A percentile compares a stretch with the other conserved stretches of the same genome.
Conservation (phyloP, 1,140 invertebrate genomes). For the Aphaenogaster floridana region DNA sequence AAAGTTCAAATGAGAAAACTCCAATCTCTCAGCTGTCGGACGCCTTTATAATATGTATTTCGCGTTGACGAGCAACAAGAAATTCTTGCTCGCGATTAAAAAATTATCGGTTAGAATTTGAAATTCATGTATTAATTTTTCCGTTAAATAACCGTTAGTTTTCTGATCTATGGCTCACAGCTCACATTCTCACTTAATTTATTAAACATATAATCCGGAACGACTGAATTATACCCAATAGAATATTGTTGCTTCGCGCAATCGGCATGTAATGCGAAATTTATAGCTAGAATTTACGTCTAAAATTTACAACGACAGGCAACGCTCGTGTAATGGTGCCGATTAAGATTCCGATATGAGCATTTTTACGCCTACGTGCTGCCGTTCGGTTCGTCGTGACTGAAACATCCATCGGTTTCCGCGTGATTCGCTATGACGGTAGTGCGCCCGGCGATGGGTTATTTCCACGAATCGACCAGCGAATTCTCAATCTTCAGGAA, state of each 20-base stretch:
- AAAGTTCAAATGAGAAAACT: slow-evolving; percentile 57
- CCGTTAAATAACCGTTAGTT: slow-evolving; percentile 4
- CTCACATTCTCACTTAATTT: neutral
- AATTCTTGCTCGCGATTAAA: neutral
- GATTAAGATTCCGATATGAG: slow-evolving; percentile 40
- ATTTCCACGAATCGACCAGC: slow-evolving; percentile 77
- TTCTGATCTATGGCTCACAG: neutral
- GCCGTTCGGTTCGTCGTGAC: slow-evolving; percentile 52
- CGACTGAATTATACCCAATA: slow-evolving; percentile 26
- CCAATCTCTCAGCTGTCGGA: slow-evolving; percentile 26
- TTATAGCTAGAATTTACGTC: neutral
- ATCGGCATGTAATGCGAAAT: slow-evolving; percentile 19
- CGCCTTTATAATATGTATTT: neutral
- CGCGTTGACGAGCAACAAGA: neutral
- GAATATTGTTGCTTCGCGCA: slow-evolving; percentile 11
- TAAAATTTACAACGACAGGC: slow-evolving; percentile 30
- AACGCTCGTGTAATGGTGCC: slow-evolving; percentile 19
- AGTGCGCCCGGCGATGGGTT: slow-evolving; percentile 56
- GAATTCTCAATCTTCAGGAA: slow-evolving; percentile 71
- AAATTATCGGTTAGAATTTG: neutral
- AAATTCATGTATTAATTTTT: neutral
- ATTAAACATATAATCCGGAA: slow-evolving; percentile 5
- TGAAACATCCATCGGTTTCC: slow-evolving; percentile 63
- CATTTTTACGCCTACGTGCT: slow-evolving; percentile 49
- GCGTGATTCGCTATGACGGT: slow-evolving; percentile 66